A percentile compares a stretch with the other conserved stretches of the same genome.
Conservation (phyloP, 2,888 invertebrate species). For the Lumbricus terrestris region DNA sequence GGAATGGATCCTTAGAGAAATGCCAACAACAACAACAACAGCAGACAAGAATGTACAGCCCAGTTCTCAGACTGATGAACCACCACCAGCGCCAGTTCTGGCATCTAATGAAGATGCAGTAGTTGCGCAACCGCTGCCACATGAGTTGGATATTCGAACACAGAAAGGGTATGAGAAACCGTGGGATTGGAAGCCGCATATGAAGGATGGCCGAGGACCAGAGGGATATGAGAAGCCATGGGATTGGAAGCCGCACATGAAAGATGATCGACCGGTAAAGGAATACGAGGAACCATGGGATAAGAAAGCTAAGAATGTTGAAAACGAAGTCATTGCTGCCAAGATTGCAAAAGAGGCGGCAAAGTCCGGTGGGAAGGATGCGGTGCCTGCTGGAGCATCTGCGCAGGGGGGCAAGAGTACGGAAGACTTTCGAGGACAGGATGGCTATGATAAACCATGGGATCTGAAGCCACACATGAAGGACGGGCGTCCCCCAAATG, state of each 20-base stretch:
- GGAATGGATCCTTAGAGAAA: slow-evolving; percentile 11
- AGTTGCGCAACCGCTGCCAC: slow-evolving; percentile 17
- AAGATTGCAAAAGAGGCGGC: slow-evolving; percentile 30
- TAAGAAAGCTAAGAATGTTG: slow-evolving; percentile 36
- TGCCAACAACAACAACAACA: neutral
- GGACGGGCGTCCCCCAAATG: slow-evolving; percentile 36
- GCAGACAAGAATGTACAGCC: neutral
- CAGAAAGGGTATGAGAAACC: slow-evolving; percentile 39
- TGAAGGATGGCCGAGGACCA: slow-evolving; percentile 21
- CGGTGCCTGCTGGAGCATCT: neutral
- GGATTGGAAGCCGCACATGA: slow-evolving; percentile 41
- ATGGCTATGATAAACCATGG: slow-evolving; percentile 43
- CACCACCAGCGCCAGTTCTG: neutral
- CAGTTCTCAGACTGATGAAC: neutral
- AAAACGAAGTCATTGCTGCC: slow-evolving; percentile 25
- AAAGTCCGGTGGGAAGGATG: slow-evolving; percentile 5
- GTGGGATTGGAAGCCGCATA: slow-evolving; percentile 40
- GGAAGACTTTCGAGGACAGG: slow-evolving; percentile 29
- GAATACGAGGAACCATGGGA: slow-evolving; percentile 44
- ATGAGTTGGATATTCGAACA: slow-evolving; percentile 32
- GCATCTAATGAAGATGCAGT: neutral
- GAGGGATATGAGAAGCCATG: slow-evolving; percentile 40
- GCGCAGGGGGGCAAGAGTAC: neutral
- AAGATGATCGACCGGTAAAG: slow-evolving; percentile 33
- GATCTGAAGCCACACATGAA: slow-evolving; percentile 40